Base-by-base conservation (phyloP, 2,888 invertebrate genomes). In the Rhamphomyia laevipes region DNA sequence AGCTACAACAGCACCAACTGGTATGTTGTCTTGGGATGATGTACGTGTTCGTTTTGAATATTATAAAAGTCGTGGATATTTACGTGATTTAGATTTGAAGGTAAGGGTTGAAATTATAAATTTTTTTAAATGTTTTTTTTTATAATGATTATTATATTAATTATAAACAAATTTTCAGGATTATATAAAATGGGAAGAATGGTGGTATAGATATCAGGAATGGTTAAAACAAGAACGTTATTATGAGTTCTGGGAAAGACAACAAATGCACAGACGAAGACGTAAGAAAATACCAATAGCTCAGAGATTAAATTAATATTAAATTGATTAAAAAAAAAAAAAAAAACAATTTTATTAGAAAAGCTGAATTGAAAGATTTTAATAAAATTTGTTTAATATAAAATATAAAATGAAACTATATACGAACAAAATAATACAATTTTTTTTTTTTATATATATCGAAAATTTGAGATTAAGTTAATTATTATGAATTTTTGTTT, bases 121-220 rank as follows among this genome's bases (percentile, higher is more conserved):
- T 43, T 43, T 33, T 5, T 38, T 45, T 47, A 13, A 16, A 30
- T 12, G 41, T 37, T 35, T 2, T 44, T 7, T 11, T 21, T 40
- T 45, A 38, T 2, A 13, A 7, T 18, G 13, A 12, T 21, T n/a
- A 30, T 23, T 27, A 15, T 37, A 33, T 48, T 27, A 37, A 18
- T 1, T 30, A 16, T 13, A 17, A 7, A 21, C 11, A 27, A 35
- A 13, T 9, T 41, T 38, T 21, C 46, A 88, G 59, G 90, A 91
- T 68, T 91, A 90, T 65, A 80, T 90, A 53, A 90, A 90, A 67
- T 91, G 91, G 90, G 91, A 91, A 70, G 89, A 90, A 66, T 91
- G 91, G 91, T 91, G 90, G 89, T 90, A 90, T 73, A 67, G 68
- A 56, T 91, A 91, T 66, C 88, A 90, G 66, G 90, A 90, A 67